Evolutionary conservation across 2,113 vertebrate species (phyloP).

Genomic region (Maccullochella peelii): DNA sequence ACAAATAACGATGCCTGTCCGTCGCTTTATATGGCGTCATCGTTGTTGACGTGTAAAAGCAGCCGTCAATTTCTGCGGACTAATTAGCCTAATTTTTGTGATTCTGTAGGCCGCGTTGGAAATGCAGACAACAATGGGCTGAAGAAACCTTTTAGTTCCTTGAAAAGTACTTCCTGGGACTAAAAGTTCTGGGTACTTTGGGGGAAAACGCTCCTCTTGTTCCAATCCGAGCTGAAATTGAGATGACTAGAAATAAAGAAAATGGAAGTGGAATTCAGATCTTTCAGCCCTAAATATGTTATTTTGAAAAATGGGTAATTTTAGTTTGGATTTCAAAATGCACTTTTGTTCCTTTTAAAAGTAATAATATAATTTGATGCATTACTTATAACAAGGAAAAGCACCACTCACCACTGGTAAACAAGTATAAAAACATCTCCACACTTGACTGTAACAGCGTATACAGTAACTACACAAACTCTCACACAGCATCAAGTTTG

Average conservation of each 20-base stretch:
- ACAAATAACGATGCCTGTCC: too few relatives aligned
- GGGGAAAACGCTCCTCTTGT: neutral
- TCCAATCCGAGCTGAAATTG: neutral
- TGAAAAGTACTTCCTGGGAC: too few relatives aligned
- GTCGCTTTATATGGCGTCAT: too few relatives aligned
- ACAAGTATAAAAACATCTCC: conserved; percentile 34
- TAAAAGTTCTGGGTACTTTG: too few relatives aligned
- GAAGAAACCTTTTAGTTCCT: too few relatives aligned
- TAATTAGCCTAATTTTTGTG: too few relatives aligned
- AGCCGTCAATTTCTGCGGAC: too few relatives aligned
- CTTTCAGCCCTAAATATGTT: neutral
- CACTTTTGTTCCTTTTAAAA: conserved; percentile 4
- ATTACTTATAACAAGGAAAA: neutral
- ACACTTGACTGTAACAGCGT: conserved; percentile 13
- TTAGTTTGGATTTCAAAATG: conserved; percentile 7
- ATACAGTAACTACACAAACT: conserved; percentile 13
- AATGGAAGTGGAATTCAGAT: neutral
- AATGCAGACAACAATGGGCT: too few relatives aligned
- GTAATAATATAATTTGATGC: neutral
- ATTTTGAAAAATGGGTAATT: neutral
- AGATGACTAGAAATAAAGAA: neutral
- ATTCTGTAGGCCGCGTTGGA: too few relatives aligned
- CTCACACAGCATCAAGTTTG: conserved; percentile 49
- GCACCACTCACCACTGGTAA: conserved; percentile 7
- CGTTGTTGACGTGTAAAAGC: too few relatives aligned